A percentile compares a stretch with the other conserved stretches of the same genome.
Evolutionary conservation across 2,888 invertebrate genomes (phyloP).

Genomic region (Spodoptera exigua): DNA sequence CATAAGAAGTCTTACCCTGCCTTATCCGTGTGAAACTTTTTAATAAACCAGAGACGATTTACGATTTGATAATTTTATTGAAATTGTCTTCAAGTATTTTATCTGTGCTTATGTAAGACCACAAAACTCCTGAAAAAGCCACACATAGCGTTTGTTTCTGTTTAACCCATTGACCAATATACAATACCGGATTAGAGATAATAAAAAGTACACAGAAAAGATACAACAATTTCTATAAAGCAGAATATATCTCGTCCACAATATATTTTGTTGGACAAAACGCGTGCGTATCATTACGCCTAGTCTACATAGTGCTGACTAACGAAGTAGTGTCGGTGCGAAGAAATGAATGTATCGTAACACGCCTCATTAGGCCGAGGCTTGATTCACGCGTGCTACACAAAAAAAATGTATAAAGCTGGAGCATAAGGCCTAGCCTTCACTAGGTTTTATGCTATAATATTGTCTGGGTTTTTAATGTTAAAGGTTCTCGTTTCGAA

Average conservation of each 20-base stretch:
- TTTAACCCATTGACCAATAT: no score
- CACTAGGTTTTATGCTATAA: constrained; percentile 16
- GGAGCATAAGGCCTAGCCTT: constrained; percentile 17
- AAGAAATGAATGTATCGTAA: constrained; percentile 74
- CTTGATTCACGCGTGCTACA: constrained; percentile 67
- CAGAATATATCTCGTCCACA: constrained; percentile 26
- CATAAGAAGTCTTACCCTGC: no score
- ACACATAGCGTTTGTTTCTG: no score
- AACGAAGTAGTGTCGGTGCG: constrained; percentile 70
- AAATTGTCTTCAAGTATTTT: no score
- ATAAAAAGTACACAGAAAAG: no score
- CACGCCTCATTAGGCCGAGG: constrained; percentile 74
- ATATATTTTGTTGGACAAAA: constrained; percentile 45
- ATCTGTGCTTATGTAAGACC: no score
- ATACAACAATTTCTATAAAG: constrained; percentile 10
- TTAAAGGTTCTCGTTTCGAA: neutral
- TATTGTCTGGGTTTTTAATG: neutral
- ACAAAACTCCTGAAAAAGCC: no score
- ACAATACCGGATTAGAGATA: no score
- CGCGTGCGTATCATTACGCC: constrained; percentile 65
- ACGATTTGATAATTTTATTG: no score
- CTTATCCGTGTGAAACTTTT: no score
- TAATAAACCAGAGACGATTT: no score
- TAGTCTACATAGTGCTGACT: constrained; percentile 74
- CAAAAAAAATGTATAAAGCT: constrained; percentile 57